phyloP scores from a whole-genome alignment of 2,888 invertebrate genomes.

The Drosophila ustulata region DNA sequence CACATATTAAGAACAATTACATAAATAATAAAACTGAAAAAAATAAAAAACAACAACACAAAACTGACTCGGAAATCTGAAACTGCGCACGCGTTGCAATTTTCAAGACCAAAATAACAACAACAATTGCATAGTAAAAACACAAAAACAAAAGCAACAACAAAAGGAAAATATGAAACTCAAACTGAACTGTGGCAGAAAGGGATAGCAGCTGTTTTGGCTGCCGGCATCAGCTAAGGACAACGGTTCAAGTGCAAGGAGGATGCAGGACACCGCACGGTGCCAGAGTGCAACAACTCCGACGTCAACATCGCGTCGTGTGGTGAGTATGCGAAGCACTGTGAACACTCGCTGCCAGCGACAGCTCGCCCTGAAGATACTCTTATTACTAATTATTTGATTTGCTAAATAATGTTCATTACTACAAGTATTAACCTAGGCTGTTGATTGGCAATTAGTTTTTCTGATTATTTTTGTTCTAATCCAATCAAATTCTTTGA shows the following conservation, averaged over 20 bases:
- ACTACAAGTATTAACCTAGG: too few relatives aligned
- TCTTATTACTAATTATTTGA: too few relatives aligned
- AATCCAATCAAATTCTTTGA: too few relatives aligned
- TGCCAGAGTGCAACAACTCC: constrained; percentile 48
- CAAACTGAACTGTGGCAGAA: constrained; percentile 46
- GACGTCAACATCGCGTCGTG: constrained; percentile 26
- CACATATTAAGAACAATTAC: constrained; percentile 20
- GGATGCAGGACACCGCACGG: constrained; percentile 67
- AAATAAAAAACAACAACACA: constrained; percentile 10
- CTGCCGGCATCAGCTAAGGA: constrained; percentile 64
- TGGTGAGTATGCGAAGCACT: constrained; percentile 64
- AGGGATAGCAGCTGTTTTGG: constrained; percentile 69
- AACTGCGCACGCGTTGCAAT: constrained; percentile 67
- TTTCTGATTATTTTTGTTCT: too few relatives aligned
- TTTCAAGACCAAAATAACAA: constrained; percentile 34
- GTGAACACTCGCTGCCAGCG: background rate
- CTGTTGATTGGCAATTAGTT: too few relatives aligned
- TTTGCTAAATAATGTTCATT: too few relatives aligned
- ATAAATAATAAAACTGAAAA: constrained; percentile 34
- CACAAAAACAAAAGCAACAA: constrained; percentile 17
- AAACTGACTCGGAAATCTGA: constrained; percentile 20
- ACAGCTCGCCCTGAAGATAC: background rate
- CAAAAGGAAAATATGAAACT: constrained; percentile 20
- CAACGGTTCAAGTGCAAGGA: constrained; percentile 84
- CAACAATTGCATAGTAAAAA: constrained; percentile 34